Evolutionary conservation across 2,888 invertebrate species (phyloP), one percentile per base, ranked within the genome.

Genomic region (Tenthredo scrophulariae): DNA sequence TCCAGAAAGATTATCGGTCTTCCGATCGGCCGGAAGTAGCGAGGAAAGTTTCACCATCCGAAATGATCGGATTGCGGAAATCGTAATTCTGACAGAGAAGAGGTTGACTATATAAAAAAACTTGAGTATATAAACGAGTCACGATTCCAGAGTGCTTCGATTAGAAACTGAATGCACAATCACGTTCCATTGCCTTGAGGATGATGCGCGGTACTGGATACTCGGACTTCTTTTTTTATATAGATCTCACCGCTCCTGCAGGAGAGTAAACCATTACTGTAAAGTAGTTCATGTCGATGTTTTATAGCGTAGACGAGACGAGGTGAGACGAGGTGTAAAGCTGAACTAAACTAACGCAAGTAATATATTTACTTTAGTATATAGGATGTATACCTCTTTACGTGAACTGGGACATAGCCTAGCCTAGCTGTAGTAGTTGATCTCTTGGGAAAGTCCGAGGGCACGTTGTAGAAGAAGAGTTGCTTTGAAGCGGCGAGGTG

Each of bases 371-470:
- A 37, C 37, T n/a, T 33, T 29, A 22, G 72, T 74, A 74, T 74
- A 74, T 10, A 40, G 10, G 43, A 26, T 18, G 33, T n/a, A 54
- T 77, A 33, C 77, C 46, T 77, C 77, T 46, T 54, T 29, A 29
- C 77, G 13, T 33, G 46, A 77, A 77, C 77, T 29, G 54, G 77
- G 77, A 77, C 77, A 40, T 54, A 77, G 77, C 33, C 29, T 37
- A 5, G 40, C 10, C 50, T 37, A 1, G 40, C 10, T 10, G 7
- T 74, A 46, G 74, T 7, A 13, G 74, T 77, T 77, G 77, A 77
- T 77, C 77, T 77, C 77, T 77, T 77, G 77, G 77, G 77, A 77
- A 77, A 77, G 77, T 77, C 77, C 54, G 29, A 77, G 50, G 29
- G 50, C 50, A 77, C 43, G 40, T 18, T 40, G 72, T 22, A 74